Conservation (phyloP, 2,888 invertebrate genomes). For the Pterostichus niger region DNA sequence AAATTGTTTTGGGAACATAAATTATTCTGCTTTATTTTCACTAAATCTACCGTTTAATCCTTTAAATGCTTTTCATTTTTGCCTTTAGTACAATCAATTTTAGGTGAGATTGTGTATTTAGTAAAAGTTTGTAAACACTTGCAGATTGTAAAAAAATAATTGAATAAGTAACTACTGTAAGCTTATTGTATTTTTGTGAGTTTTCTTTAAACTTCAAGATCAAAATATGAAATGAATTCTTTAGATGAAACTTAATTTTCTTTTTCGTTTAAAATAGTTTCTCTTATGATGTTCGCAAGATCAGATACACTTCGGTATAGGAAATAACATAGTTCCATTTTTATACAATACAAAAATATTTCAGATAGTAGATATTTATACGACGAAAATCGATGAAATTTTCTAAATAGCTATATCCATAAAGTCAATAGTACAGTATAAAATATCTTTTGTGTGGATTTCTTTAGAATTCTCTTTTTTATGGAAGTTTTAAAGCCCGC, state of each 20-base stretch:
- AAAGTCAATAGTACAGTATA: constrained; percentile 50
- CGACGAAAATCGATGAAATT: constrained; percentile 44
- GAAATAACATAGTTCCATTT: constrained; percentile 29
- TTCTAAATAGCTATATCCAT: constrained; percentile 45
- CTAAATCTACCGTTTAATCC: background rate
- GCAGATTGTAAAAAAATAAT: too few relatives aligned
- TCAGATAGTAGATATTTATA: constrained; percentile 54
- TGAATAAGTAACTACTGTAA: too few relatives aligned
- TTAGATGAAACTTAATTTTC: constrained; percentile 4
- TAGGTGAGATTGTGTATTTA: too few relatives aligned
- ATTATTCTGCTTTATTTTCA: background rate
- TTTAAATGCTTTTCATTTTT: background rate
- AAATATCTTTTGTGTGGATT: constrained; percentile 55
- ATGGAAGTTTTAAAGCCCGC: constrained; percentile 56
- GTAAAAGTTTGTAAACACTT: too few relatives aligned
- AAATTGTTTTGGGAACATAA: background rate
- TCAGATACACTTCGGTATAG: constrained; percentile 20
- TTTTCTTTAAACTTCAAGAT: background rate
- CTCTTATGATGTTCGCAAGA: constrained; percentile 4
- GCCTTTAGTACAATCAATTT: background rate
- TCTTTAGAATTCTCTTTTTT: constrained; percentile 57
- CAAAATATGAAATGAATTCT: constrained; percentile 15
- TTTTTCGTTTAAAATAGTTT: constrained; percentile 38
- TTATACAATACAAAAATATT: constrained; percentile 32
- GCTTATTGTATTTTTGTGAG: background rate